Conservation (phyloP, 2,797 vertebrate species). For the Telmatherina bonti region DNA sequence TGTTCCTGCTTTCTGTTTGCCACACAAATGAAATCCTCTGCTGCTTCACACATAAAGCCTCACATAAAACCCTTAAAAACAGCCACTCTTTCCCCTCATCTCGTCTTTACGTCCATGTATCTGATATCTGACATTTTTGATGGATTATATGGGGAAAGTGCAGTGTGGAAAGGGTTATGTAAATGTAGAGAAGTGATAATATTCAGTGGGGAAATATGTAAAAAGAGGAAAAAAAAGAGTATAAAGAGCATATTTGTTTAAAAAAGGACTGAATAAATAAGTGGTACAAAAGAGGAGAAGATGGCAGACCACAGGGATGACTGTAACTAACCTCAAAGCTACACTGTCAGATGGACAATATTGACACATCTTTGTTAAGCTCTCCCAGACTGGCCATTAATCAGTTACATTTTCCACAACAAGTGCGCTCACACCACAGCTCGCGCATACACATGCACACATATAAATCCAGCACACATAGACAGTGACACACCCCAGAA, state of each 20-base stretch:
- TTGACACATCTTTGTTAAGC: slow-evolving; percentile 73
- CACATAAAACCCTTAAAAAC: not conserved
- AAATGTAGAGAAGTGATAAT: slow-evolving; percentile 2
- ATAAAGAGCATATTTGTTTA: slow-evolving; percentile 5
- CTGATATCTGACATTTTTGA: slow-evolving; percentile 26
- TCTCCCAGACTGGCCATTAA: slow-evolving; percentile 64
- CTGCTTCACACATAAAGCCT: slow-evolving; percentile 31
- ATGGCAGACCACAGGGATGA: slow-evolving; percentile 22
- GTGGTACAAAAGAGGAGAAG: slow-evolving; percentile 19
- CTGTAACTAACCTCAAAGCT: slow-evolving; percentile 44
- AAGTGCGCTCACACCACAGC: slow-evolving; percentile 20
- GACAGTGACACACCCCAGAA: slow-evolving; percentile 10
- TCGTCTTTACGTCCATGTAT: slow-evolving; percentile 3
- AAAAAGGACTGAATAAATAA: slow-evolving; percentile 1
- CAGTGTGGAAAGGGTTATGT: not conserved
- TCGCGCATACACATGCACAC: not conserved
- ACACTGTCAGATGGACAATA: slow-evolving; percentile 68
- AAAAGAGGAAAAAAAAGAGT: not conserved
- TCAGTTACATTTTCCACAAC: slow-evolving; percentile 70
- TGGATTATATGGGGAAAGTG: slow-evolving; percentile 2
- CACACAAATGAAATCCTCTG: slow-evolving; percentile 28
- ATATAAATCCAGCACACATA: slow-evolving; percentile 12
- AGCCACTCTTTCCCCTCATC: slow-evolving; percentile 13
- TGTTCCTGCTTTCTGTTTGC: slow-evolving; percentile 41
- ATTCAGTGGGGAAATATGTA: not conserved